A percentile compares a stretch with the other conserved stretches of the same genome.
These are phyloP conservation scores for Zophobas atratus DNA, from an alignment of 1,140 invertebrate genomes.

Conservation along the genomic window DNA sequence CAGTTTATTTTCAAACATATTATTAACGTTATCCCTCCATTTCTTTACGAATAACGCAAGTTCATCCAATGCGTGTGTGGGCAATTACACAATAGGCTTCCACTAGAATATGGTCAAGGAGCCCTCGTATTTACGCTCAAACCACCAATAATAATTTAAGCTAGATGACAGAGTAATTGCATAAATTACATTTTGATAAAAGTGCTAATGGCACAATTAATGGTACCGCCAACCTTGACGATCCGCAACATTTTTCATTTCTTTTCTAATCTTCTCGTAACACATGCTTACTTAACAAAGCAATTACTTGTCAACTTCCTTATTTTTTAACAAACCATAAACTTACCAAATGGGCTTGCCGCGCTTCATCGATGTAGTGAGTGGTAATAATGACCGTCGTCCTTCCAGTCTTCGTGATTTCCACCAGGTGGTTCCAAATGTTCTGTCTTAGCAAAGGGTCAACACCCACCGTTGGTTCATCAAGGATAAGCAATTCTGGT, in stretches of 20 bases:
- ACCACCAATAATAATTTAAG: conserved; percentile 1
- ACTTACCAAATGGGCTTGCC: conserved; percentile 87
- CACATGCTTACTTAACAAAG: background rate
- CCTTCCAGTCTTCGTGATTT: conserved; percentile 87
- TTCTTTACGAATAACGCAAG: background rate
- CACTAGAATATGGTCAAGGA: conserved; percentile 8
- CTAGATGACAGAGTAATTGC: conserved; percentile 19
- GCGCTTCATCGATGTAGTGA: conserved; percentile 97
- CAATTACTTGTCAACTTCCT: background rate
- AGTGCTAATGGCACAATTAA: conserved; percentile 38
- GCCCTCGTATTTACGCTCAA: conserved; percentile 5
- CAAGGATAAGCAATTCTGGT: conserved; percentile 92
- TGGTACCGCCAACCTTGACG: conserved; percentile 11
- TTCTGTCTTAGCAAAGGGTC: conserved; percentile 93
- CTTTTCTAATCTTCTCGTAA: background rate
- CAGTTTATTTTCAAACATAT: too few relatives aligned
- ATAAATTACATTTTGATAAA: conserved; percentile 34
- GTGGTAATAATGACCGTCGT: conserved; percentile 98
- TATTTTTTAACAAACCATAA: background rate
- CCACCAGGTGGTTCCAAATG: conserved; percentile 96
- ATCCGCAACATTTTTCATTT: background rate
- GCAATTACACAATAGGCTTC: conserved; percentile 12
- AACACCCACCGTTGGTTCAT: conserved; percentile 96
- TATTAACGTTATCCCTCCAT: too few relatives aligned
- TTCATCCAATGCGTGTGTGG: background rate